Base-by-base conservation (phyloP, 2,888 invertebrate genomes). In the Penaeus monodon region DNA sequence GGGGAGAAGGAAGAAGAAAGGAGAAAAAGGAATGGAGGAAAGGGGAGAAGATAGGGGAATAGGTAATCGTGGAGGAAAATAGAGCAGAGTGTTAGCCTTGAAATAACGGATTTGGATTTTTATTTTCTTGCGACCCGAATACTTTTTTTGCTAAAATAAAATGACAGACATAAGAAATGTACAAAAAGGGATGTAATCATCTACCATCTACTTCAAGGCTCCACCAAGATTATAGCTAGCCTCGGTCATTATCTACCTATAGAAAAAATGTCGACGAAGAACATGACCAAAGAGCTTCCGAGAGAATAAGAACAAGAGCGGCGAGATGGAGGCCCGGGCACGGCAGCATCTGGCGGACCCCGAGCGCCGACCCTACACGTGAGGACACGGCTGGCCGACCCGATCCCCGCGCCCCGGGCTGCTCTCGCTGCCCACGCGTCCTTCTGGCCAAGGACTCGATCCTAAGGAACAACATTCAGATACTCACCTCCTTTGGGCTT, bases 401-500 rank as follows among this genome's bases (percentile, higher is more conserved):
- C 14, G 49, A 12, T 17, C 17, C 57, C 57, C 10, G 2, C 17
- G 2, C 57, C 57, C 57, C 17, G 57, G 49, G 49, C 49, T 4
- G 17, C 57, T 3, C 57, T 57, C 57, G 57, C 57, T 57, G 57
- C 57, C 57, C 57, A 57, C 57, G 14, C 57, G 57, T 57, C 57
- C 57, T 57, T 57, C 57, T 57, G 57, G 57, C 57, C 57, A 57
- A 57, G 57, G 57, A 57, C 57, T 57, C 49, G 12, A 12, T 8
- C 57, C 57, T 0, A 20, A 20, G 57, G 17, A 57, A 14, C 57
- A 57, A 57, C 57, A 57, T 20, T 0, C 20, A 14, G 17, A 57
- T 57, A 76, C 86, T 82, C 24, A 86, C 86, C 86, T 82, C 82
- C 82, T 29, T 89, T 86, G 81, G 88, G 89, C 70, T 86, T 90